Evolutionary conservation across 2,888 invertebrate genomes (phyloP), one percentile per base, ranked within the genome.

Genomic region (Diarsia mendica): DNA sequence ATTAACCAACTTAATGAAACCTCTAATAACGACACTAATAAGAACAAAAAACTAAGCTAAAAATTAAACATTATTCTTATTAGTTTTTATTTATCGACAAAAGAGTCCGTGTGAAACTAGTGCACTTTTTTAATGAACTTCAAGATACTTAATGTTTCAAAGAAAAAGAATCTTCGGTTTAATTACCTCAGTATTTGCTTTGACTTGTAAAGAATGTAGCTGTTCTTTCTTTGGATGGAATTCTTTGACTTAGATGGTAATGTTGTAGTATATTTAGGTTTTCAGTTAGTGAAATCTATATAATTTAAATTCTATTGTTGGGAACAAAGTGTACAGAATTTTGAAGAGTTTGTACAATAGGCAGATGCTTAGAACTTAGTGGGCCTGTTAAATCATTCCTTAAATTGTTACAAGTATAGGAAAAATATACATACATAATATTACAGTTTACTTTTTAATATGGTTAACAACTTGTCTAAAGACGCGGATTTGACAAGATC

Each of bases 111-210:
- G 74, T 80, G 80, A 80, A 85, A 65, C 77, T 83, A 74, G 82
- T 79, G 68, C 86, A 73, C 82, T 83, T 82, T 89, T 88, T 86
- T 89, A 90, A 90, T 89, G 89, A 90, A 90, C 88, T 87, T 81
- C 74, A 75, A 79, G 80, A 80, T 87, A 88, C 89, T 90, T 87
- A 83, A 87, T 88, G 82, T 89, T 90, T 84, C 67, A 80, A 87
- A 88, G 88, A 89, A 91, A 89, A 89, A 83, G 65, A 72, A 81
- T 80, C 79, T 78, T 77, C 81, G 82, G 78, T 89, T 88, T 88
- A 90, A 90, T 89, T 89, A 88, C 86, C 85, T 82, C 78, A 79
- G 87, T 83, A 88, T 85, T 88, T 84, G 84, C 87, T 73, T 83
- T 82, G 82, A 83, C 83, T 86, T 72, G 80, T 87, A 83, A 78